Evolutionary conservation across 2,888 invertebrate species (phyloP).

Genomic region (Silvanus unidentatus): DNA sequence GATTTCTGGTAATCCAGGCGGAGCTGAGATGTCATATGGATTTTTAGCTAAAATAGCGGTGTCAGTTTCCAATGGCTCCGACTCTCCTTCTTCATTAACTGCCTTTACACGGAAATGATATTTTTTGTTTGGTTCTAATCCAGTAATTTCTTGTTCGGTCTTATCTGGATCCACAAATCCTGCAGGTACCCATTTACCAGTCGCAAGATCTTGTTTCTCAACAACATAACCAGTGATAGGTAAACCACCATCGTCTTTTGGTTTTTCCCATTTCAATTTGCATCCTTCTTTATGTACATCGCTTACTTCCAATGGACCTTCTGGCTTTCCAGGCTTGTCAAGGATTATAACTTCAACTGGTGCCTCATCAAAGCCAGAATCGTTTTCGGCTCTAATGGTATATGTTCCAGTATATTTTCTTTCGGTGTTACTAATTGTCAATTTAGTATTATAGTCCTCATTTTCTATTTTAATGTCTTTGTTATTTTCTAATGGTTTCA

Average conservation of each 20-base stretch:
- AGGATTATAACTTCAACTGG: slow-evolving; percentile 82
- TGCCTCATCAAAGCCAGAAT: slow-evolving; percentile 89
- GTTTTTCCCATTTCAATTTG: slow-evolving; percentile 89
- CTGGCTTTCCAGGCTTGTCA: slow-evolving; percentile 82
- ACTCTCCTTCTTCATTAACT: slow-evolving; percentile 94
- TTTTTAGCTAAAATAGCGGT: slow-evolving; percentile 90
- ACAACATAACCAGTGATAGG: slow-evolving; percentile 86
- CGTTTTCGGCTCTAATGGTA: slow-evolving; percentile 86
- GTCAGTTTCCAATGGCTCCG: slow-evolving; percentile 89
- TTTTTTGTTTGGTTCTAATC: slow-evolving; percentile 89
- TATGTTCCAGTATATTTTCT: slow-evolving; percentile 88
- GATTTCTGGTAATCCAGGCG: slow-evolving; percentile 86
- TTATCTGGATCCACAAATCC: slow-evolving; percentile 77
- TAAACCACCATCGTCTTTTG: slow-evolving; percentile 92
- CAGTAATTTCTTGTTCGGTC: slow-evolving; percentile 76
- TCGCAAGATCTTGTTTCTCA: slow-evolving; percentile 89
- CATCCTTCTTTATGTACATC: slow-evolving; percentile 93
- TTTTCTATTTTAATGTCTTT: slow-evolving; percentile 73
- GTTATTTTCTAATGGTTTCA: slow-evolving; percentile 61
- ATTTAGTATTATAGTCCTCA: slow-evolving; percentile 86
- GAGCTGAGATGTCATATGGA: slow-evolving; percentile 85
- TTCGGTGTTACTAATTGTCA: slow-evolving; percentile 72
- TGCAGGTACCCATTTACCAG: slow-evolving; percentile 85
- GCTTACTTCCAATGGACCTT: slow-evolving; percentile 85
- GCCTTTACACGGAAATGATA: slow-evolving; percentile 98